A percentile compares a stretch with the other conserved stretches of the same genome.
phyloP scores from a whole-genome alignment of 1,140 invertebrate species.

The Macrotrachela quadricornifera region DNA sequence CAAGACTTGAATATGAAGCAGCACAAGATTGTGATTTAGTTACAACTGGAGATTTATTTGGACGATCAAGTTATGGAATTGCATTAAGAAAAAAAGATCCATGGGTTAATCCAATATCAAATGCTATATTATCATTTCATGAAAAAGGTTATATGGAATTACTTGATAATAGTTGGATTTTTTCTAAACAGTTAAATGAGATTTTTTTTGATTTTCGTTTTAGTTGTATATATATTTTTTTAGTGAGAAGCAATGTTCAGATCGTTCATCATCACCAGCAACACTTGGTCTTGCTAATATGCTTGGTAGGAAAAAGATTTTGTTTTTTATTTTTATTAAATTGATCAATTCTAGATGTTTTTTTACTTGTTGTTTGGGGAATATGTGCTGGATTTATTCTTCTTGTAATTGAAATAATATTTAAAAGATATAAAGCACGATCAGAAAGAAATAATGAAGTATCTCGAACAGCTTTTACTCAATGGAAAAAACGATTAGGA shows the following conservation, averaged over 20 bases:
- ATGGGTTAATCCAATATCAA: slow-evolving; percentile 75
- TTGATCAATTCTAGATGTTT: no score
- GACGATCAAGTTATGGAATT: slow-evolving; percentile 84
- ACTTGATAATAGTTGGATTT: slow-evolving; percentile 81
- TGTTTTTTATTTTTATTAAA: no score
- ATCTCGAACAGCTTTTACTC: no score
- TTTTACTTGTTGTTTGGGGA: no score
- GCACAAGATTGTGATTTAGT: slow-evolving; percentile 88
- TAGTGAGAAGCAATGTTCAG: slow-evolving; percentile 53
- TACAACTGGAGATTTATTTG: slow-evolving; percentile 88
- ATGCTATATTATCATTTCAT: slow-evolving; percentile 78
- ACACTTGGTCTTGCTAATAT: slow-evolving; percentile 89
- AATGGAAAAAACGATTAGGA: no score
- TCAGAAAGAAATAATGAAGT: no score
- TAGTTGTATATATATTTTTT: neutral
- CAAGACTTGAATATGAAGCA: slow-evolving; percentile 85
- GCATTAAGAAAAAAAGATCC: slow-evolving; percentile 81
- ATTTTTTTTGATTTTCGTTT: slow-evolving; percentile 28
- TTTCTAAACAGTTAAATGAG: no score
- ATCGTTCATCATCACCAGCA: slow-evolving; percentile 79
- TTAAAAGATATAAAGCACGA: no score
- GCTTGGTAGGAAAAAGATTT: slow-evolving; percentile 42
- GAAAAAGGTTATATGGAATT: slow-evolving; percentile 94
- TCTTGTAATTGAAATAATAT: no score
- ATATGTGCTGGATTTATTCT: no score